Conservation (phyloP, 37 sponge, comb jelly and placozoan genomes). For the Haliclona indistincta region DNA sequence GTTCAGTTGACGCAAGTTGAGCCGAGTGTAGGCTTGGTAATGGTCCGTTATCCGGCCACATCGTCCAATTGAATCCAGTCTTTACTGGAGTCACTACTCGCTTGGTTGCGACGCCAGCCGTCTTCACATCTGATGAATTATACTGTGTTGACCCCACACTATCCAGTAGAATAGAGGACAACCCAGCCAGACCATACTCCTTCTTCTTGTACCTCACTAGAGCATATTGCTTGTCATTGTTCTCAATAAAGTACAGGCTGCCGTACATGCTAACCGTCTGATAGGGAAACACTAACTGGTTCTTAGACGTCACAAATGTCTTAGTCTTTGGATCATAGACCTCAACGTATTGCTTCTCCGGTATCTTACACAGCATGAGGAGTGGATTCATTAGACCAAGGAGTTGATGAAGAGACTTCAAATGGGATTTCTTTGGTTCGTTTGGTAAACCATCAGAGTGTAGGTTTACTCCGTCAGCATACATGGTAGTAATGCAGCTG, state of each 20-base stretch:
- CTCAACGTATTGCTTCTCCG: not conserved
- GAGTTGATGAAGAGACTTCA: conserved; percentile 25
- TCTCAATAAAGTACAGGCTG: conserved; percentile 34
- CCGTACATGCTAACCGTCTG: not conserved
- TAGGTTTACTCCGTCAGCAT: conserved; percentile 52
- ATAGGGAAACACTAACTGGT: conserved; percentile 32
- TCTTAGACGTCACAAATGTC: conserved; percentile 12
- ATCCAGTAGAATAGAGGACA: conserved; percentile 17
- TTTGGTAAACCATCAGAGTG: conserved; percentile 46
- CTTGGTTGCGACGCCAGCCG: conserved; percentile 4
- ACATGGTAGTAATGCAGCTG: conserved; percentile 25
- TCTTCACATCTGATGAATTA: conserved; percentile 13
- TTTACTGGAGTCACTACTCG: not conserved
- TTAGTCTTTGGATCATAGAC: not conserved
- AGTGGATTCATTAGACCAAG: conserved; percentile 16
- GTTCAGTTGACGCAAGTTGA: conserved; percentile 15
- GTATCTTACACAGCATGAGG: not conserved
- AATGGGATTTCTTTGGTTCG: conserved; percentile 57
- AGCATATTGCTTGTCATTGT: not conserved
- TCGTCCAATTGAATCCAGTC: not conserved
- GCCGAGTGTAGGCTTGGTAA: too few relatives aligned
- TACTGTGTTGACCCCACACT: not conserved
- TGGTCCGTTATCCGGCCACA: conserved; percentile 1
- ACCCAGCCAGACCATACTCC: not conserved
- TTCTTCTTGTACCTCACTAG: not conserved